Evolutionary conservation across 2,888 invertebrate genomes (phyloP), one percentile per base, ranked within the genome.

Genomic region (Panopea generosa): DNA sequence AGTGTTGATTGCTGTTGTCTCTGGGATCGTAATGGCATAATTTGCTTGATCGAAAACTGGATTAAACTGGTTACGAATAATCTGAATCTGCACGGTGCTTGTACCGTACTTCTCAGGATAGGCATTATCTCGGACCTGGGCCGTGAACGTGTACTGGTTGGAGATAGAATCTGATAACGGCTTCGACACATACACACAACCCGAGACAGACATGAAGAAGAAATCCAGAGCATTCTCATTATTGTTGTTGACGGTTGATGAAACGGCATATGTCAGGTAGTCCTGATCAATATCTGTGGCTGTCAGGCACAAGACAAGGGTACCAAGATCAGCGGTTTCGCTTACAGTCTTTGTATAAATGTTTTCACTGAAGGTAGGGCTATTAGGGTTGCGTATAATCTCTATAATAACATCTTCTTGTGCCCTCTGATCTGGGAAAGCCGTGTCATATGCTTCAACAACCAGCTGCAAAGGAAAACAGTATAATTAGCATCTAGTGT

Each of bases 251-350:
- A 75, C 57, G 9, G 26, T 61, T 11, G 61, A 26, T 9, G 57
- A 11, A 40, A 86, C 77, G 27, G 67, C 70, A 29, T 84, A 86
- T 14, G 75, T 45, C 11, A 79, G 38, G 1, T 24, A 50, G 57
- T 86, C 87, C 16, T 76, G 75, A 70, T 88, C 88, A 2, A 55
- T 53, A 72, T 88, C 88, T 0, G 63, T 75, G 22, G 88, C 88
- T 2, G 53, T 60, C 14, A 98, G 94, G 18, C 93, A 93, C 38
- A 98, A 95, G 0, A 97, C 95, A 38, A 94, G 93, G 24, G 95
- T 95, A 0, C 90, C 89, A 16, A 84, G 78, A 1, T 62, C 66
- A 22, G 72, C 77, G 3, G 68, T 83, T 70, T 90, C 88, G 16
- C 79, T 67, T n/a, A 90, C 76, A 7, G 77, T 83, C n/a, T 29